Evolutionary conservation across 2,113 vertebrate species (phyloP).

Genomic region (Danionella cerebrum): DNA sequence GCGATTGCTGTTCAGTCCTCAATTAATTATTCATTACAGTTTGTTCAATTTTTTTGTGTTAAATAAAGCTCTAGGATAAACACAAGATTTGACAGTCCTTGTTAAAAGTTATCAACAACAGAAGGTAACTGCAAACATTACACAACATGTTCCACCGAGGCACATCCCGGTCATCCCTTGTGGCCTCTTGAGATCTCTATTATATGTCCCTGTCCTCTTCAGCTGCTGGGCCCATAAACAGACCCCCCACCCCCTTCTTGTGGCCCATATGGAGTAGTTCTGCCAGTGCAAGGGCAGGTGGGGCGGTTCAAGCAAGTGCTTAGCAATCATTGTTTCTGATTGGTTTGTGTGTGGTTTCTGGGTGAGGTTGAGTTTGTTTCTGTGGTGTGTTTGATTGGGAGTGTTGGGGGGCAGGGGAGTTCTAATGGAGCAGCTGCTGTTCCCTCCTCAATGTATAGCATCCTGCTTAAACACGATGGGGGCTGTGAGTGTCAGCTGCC

Average conservation of each 20-base stretch:
- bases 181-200: background rate
- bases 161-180: background rate
- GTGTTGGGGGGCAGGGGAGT: constrained; percentile 53
- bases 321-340: constrained; percentile 86
- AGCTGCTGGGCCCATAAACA: constrained; percentile 70
- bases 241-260: constrained; percentile 62
- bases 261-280: constrained; percentile 84
- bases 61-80: too few relatives aligned
- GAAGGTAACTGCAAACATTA: background rate
- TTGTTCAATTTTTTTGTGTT: too few relatives aligned
- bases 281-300: constrained; percentile 76
- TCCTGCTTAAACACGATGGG: constrained; percentile 43
- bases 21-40: too few relatives aligned
- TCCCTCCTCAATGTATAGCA: constrained; percentile 47
- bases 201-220: constrained; percentile 39
- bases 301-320: constrained; percentile 69
- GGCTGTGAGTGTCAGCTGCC: constrained; percentile 47
- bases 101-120: too few relatives aligned
- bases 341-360: constrained; percentile 73
- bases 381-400: constrained; percentile 8
- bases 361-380: constrained; percentile 43
- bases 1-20: too few relatives aligned
- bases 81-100: background rate
- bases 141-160: background rate
- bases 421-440: constrained; percentile 78